A percentile compares a stretch with the other conserved stretches of the same genome.
Conservation (phyloP, 1,140 invertebrate genomes). For the Zaprionus africanus region DNA sequence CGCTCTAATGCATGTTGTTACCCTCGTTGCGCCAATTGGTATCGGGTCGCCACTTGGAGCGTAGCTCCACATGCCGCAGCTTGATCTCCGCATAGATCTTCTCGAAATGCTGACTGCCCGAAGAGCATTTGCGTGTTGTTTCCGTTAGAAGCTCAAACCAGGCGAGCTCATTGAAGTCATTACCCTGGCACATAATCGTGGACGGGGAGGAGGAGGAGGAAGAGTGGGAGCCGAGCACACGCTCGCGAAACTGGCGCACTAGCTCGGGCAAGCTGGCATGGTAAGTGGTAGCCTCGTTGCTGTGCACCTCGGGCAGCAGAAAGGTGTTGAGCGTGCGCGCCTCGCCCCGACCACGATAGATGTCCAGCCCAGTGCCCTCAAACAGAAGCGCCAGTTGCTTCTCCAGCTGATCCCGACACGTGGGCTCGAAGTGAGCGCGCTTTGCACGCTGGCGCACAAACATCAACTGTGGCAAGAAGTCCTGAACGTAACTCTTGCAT, state of each 20-base stretch:
- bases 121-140: conserved; percentile 21
- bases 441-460: conserved; percentile 73
- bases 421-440: conserved; percentile 59
- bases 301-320: conserved; percentile 57
- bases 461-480: conserved; percentile 75
- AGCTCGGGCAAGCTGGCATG: conserved; percentile 48
- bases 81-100: conserved; percentile 63
- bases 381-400: conserved; percentile 57
- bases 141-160: conserved; percentile 69
- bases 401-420: conserved; percentile 44
- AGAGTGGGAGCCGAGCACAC: conserved; percentile 37
- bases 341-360: conserved; percentile 63
- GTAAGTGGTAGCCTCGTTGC: conserved; percentile 48
- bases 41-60: conserved; percentile 47
- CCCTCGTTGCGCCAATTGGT: conserved; percentile 48
- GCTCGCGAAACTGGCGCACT: conserved; percentile 61
- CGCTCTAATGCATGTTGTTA: neutral
- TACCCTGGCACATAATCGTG: conserved; percentile 46
- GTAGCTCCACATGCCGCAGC: conserved; percentile 54
- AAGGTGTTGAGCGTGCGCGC: conserved; percentile 55
- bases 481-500: conserved; percentile 54
- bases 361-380: conserved; percentile 56
- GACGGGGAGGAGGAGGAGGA: conserved; percentile 6
- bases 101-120: conserved; percentile 51
- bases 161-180: conserved; percentile 55